Percentiles rank a stretch among this genome's conserved stretches.
phyloP scores from a whole-genome alignment of 2,113 vertebrate genomes.

The Astur gentilis region DNA sequence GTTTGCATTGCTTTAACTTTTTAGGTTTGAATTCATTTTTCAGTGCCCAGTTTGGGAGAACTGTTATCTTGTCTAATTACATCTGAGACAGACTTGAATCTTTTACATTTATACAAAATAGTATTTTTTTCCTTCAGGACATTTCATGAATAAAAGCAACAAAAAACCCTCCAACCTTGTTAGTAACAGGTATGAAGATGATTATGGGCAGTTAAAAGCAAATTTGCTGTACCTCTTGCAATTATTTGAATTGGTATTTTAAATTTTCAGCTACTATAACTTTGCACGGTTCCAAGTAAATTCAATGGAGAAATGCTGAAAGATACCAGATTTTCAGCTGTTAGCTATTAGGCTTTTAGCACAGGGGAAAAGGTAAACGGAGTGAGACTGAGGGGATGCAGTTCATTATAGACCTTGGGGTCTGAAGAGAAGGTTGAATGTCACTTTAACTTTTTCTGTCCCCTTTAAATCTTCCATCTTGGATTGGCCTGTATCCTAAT shows the following conservation, averaged over 20 bases:
- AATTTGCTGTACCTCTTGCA: not conserved
- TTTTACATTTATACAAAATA: not conserved
- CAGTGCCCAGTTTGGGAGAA: not conserved
- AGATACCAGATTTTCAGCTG: not conserved
- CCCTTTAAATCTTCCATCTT: not conserved
- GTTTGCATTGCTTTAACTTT: not conserved
- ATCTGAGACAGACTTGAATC: not conserved
- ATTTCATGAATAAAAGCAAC: not conserved
- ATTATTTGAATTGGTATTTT: not conserved
- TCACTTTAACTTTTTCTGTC: not conserved
- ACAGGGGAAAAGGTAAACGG: not conserved
- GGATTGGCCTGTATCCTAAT: not conserved
- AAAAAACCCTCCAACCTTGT: accelerated
- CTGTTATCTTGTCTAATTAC: not conserved
- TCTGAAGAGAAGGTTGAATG: not conserved
- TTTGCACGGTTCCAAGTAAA: not conserved
- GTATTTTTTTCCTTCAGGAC: not conserved
- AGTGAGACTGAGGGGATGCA: not conserved
- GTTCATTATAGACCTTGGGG: not conserved
- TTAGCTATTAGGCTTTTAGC: not conserved
- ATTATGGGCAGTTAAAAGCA: not conserved
- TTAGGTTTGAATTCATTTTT: not conserved
- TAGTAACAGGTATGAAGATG: not conserved
- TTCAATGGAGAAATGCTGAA: not conserved
- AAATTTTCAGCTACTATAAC: not conserved